Percentiles rank a stretch among this genome's conserved stretches.
Evolutionary conservation across 2,888 invertebrate species (phyloP).

Genomic region (Coleophora flavipennella): DNA sequence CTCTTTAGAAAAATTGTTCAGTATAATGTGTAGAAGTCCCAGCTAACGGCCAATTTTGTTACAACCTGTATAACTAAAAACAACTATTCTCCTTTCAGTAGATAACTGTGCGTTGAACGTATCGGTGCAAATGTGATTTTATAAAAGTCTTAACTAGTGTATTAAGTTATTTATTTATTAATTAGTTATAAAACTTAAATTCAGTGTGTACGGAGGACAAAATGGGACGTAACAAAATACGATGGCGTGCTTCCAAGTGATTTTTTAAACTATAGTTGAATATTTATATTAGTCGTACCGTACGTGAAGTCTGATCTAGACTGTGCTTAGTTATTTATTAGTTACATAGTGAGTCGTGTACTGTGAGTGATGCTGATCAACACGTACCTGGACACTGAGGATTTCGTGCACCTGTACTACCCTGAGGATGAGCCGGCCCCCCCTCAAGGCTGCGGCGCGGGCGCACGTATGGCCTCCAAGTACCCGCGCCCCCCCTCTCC

Average conservation of each 20-base stretch:
- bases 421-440: conserved; percentile 61
- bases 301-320: conserved; percentile 54
- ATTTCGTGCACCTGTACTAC: conserved; percentile 68
- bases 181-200: conserved; percentile 27
- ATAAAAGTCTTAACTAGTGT: conserved; percentile 38
- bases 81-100: conserved; percentile 26
- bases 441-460: conserved; percentile 59
- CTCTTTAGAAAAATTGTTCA: too few species aligned
- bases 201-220: conserved; percentile 25
- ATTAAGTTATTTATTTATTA: conserved; percentile 40
- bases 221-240: conserved; percentile 52
- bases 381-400: conserved; percentile 68
- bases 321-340: conserved; percentile 56
- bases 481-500: conserved; percentile 60
- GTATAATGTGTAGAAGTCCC: too few species aligned
- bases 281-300: too few species aligned
- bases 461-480: conserved; percentile 62
- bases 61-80: not conserved
- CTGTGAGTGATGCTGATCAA: conserved; percentile 63
- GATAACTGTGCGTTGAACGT: conserved; percentile 37
- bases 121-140: conserved; percentile 58
- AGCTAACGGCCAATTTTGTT: too few species aligned
- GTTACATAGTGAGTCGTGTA: conserved; percentile 41
- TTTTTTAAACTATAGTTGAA: too few species aligned
- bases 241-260: conserved; percentile 52